Base-by-base conservation (phyloP, 2,888 invertebrate genomes). In the Hypomecis atomaria region DNA sequence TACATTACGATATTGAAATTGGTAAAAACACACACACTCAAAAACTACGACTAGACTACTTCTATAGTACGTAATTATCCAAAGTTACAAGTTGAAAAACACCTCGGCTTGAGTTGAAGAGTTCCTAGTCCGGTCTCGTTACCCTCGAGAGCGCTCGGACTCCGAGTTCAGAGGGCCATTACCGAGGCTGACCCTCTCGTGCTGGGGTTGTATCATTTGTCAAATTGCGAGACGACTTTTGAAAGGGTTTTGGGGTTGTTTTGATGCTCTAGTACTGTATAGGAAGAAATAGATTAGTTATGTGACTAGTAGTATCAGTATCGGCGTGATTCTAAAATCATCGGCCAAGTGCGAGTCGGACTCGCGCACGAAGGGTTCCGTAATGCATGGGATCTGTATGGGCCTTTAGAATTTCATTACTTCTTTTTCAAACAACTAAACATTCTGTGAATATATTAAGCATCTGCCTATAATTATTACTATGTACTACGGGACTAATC, bases 201-300 rank as follows among this genome's bases (percentile, higher is more conserved):
- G 43, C 43, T 42, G 45, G 37, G 62, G 61, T 67, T 71, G 61
- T 72, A 72, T 72, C 71, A 69, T 72, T 71, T 72, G 71, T 71
- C 69, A 69, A 71, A 64, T 59, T 59, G 67, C 44, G 65, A 66
- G 60, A 37, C 8, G 56, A 62, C 45, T 52, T 57, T 50, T 34
- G 59, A 42, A 64, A 64, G 59, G 59, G 49, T 44, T 55, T n/a
- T 38, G 33, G 44, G 52, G 10, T 40, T 40, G 40, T 40, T 40
- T 40, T 40, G 7, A 10, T 40, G 40, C 10, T 38, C 23, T 23
- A 23, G 23, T 23, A 23, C 23, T 23, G 23, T 23, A 23, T 23
- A 23, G 23, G 23, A 23, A 23, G 3, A 23, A 23, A 23, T 23
- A 23, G 23, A 23, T 3, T 23, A 23, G 1, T 23, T 23, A 23